Percentiles rank a stretch among this genome's conserved stretches.
Conservation (phyloP, 2,113 vertebrate species). For the Cyprinodon variegatus region DNA sequence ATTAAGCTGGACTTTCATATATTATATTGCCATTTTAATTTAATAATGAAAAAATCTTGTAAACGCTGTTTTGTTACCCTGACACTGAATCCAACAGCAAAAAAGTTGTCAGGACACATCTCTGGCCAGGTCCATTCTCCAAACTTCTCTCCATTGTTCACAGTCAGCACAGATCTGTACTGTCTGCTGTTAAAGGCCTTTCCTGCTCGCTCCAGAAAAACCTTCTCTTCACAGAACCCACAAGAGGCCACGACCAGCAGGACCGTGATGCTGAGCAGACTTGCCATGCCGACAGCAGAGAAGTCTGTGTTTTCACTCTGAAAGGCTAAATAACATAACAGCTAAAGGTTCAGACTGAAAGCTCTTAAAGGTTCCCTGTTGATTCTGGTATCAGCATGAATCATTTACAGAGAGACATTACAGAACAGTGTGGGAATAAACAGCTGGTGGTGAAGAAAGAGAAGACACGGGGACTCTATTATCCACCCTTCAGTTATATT, state of each 20-base stretch:
- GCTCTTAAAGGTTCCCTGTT: conserved; percentile 53
- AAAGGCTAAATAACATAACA: conserved; percentile 13
- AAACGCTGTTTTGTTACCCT: conserved; percentile 44
- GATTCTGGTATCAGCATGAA: conserved; percentile 53
- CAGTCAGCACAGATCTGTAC: conserved; percentile 30
- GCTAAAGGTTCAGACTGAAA: background rate
- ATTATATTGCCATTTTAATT: background rate
- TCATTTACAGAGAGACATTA: conserved; percentile 58
- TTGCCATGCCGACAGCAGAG: conserved; percentile 51
- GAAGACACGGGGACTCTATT: background rate
- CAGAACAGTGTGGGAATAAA: conserved; percentile 48
- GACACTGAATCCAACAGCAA: conserved; percentile 73
- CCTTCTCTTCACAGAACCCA: conserved; percentile 36
- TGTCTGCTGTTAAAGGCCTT: conserved; percentile 52
- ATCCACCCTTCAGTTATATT: background rate
- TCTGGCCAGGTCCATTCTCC: conserved; percentile 72
- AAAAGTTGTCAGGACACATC: conserved; percentile 74
- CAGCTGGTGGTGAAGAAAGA: conserved; percentile 48
- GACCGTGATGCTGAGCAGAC: conserved; percentile 14
- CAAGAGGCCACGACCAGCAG: conserved; percentile 53
- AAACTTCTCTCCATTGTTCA: conserved; percentile 71
- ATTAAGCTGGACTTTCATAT: too few species aligned
- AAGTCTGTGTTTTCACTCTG: conserved; percentile 16
- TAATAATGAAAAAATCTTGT: background rate
- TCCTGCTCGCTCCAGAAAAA: conserved; percentile 53